A percentile compares a stretch with the other conserved stretches of the same genome.
Evolutionary conservation across 2,888 invertebrate species (phyloP).

Genomic region (Siphonodentalium dalli): DNA sequence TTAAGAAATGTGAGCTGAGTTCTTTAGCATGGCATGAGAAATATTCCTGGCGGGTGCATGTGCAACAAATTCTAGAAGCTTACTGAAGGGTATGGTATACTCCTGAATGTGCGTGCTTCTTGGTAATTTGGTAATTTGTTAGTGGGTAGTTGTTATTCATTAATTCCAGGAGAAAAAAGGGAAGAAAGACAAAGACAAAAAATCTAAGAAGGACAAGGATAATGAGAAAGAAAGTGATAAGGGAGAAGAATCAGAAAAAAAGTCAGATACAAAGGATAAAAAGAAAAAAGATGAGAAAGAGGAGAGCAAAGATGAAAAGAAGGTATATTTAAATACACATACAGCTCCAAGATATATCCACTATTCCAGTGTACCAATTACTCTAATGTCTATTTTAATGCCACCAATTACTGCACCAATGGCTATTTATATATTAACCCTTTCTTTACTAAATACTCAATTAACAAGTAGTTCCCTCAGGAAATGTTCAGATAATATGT

Average conservation of each 20-base stretch:
- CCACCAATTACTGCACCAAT: no score
- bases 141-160: constrained; percentile 2
- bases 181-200: constrained; percentile 68
- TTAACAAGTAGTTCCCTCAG: no score
- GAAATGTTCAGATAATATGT: no score
- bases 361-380: background rate
- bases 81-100: no score
- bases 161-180: constrained; percentile 65
- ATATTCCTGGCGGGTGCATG: no score
- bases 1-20: no score
- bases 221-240: constrained; percentile 68
- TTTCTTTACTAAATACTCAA: no score
- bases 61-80: no score
- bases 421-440: no score
- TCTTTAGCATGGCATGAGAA: no score
- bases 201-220: constrained; percentile 49
- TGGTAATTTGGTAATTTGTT: background rate
- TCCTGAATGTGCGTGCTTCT: background rate
- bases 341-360: background rate
- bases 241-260: constrained; percentile 44
- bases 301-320: constrained; percentile 49
- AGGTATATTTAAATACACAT: constrained; percentile 26
- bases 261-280: constrained; percentile 26
- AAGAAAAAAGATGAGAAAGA: constrained; percentile 36
- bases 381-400: no score